These are phyloP conservation scores for Cordylochernes scorpioides DNA, from an alignment of 2,888 invertebrate genomes.

Conservation along the genomic window DNA sequence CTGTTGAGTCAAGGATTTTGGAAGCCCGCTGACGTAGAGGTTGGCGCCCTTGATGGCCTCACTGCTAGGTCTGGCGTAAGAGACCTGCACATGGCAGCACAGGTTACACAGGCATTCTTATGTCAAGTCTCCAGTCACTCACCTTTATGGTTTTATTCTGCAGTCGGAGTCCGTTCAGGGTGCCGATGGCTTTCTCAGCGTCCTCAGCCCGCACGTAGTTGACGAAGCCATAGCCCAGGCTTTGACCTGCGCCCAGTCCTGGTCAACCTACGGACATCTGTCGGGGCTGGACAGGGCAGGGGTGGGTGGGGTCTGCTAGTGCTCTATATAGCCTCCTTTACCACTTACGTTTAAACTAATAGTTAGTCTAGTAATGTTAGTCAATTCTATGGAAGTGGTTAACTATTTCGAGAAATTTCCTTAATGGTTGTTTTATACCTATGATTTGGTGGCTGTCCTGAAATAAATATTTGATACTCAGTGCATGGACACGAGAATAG, in stretches of 20 bases:
- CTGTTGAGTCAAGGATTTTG: conserved; percentile 81
- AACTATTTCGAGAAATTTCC: too few relatives aligned
- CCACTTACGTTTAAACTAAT: too few relatives aligned
- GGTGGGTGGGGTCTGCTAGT: too few relatives aligned
- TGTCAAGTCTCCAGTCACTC: conserved; percentile 2
- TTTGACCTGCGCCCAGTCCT: conserved; percentile 60
- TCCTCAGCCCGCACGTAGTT: conserved; percentile 94
- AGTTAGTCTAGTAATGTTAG: too few relatives aligned
- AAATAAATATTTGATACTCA: too few relatives aligned
- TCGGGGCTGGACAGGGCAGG: too few relatives aligned
- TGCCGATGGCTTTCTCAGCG: conserved; percentile 92
- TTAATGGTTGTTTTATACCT: too few relatives aligned
- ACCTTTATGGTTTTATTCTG: conserved; percentile 99
- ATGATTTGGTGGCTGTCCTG: too few relatives aligned
- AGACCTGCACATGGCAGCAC: conserved; percentile 32
- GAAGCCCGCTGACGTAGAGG: conserved; percentile 81
- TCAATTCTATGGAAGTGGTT: too few relatives aligned
- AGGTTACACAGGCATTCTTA: background rate
- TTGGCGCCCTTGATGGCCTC: conserved; percentile 95
- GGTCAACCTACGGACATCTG: too few relatives aligned
- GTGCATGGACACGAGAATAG: too few relatives aligned
- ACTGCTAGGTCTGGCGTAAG: conserved; percentile 83
- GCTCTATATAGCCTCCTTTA: too few relatives aligned
- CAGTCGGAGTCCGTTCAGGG: conserved; percentile 81
- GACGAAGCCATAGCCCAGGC: conserved; percentile 97